Evolutionary conservation across 2,797 vertebrate species (phyloP), one percentile per base, ranked within the genome.

Genomic region (Xenops minutus): DNA sequence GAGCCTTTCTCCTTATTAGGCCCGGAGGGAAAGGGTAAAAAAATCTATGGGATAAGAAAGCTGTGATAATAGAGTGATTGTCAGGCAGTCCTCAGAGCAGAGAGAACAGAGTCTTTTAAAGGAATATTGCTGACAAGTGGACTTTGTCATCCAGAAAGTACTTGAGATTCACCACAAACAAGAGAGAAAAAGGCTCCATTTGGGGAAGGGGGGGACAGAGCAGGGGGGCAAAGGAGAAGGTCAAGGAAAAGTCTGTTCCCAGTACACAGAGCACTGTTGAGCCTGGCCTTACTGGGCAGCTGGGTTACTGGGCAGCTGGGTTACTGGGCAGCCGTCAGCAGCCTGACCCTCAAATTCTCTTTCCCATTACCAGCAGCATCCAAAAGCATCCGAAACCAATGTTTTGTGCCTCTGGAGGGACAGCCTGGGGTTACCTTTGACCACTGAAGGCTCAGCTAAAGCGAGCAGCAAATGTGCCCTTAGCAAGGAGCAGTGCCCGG

Each of bases 1-100:
- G 90, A 94, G 13, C 75, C 83, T 94, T 46, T 72, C 92, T 96
- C 90, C 94, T 74, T 91, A 63, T 87, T 66, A 96, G 95, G 94
- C 92, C 91, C 1, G 27, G 43, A 91, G 93, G 93, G 86, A 62
- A 80, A 78, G 55, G 63, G 34, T 66, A 39, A 46, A 63, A 63
- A 93, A 84, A 41, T 49, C 93, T 2, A 1, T 18, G 29, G 83
- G 79, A 14, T 54, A 37, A 62, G 74, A 80, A 89, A 82, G 82
- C 67, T 8, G 89, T 34, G 93, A 97, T 92, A 97, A 98, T 94
- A 44, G 97, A 84, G 55, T 46, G 46, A 94, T 97, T 97, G 97
- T 97, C 61, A 72, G 89, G 88, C 88, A 27, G 58, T 87, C 64
- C 86, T 83, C 5, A 2, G 92, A 68, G 91, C 71, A 58, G 16